Conservation (phyloP, 2,113 vertebrate species). For the Amblyopsis rosae region DNA sequence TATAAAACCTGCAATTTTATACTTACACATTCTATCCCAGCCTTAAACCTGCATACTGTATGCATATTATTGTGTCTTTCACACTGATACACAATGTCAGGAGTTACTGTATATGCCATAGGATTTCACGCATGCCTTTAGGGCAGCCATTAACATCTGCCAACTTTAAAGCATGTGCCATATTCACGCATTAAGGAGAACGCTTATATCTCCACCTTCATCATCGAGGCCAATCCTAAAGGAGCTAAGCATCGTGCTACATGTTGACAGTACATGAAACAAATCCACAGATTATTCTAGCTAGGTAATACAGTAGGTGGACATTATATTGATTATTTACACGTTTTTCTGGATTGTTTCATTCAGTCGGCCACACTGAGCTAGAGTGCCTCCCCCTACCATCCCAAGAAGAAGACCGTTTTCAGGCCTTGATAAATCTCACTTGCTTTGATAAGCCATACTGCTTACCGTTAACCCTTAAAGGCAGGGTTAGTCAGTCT, state of each 20-base stretch:
- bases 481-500: too few relatives aligned
- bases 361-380: conserved; percentile 1
- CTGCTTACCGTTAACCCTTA: conserved; percentile 54
- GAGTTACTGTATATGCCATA: too few relatives aligned
- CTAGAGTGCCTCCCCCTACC: conserved; percentile 6
- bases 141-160: neutral
- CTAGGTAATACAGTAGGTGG: neutral
- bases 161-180: neutral
- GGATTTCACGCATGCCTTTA: too few relatives aligned
- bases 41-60: too few relatives aligned
- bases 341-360: neutral
- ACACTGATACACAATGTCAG: too few relatives aligned
- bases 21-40: too few relatives aligned
- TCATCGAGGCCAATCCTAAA: neutral
- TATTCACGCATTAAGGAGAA: neutral
- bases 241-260: neutral
- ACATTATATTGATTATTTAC: neutral
- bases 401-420: conserved; percentile 29
- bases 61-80: too few relatives aligned
- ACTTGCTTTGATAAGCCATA: conserved; percentile 53
- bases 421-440: conserved; percentile 50
- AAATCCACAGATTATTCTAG: neutral
- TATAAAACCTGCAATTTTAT: too few relatives aligned
- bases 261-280: neutral
- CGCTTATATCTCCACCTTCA: conserved; percentile 5